Evolutionary conservation across 2,888 invertebrate genomes (phyloP).

Genomic region (Spialia ferax): DNA sequence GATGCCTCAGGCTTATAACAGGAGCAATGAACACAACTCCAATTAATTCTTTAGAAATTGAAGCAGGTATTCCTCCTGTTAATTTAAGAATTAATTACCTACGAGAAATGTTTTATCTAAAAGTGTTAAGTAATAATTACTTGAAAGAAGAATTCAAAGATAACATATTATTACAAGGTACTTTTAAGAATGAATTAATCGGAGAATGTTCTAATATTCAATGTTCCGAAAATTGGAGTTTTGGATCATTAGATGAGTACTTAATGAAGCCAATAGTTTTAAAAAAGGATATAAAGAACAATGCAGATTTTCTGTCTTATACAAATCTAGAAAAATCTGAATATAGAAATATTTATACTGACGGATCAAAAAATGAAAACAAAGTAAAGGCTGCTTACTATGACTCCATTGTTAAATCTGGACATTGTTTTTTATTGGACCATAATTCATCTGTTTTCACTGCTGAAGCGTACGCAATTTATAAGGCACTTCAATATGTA

Average conservation of each 20-base stretch:
- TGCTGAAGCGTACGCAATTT: background rate
- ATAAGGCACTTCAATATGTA: background rate
- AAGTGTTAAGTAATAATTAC: background rate
- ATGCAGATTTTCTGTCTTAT: background rate
- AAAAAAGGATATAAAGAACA: background rate
- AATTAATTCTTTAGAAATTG: slow-evolving; percentile 1
- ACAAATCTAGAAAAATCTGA: background rate
- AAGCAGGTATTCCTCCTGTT: background rate
- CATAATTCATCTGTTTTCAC: background rate
- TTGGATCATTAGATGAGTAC: background rate
- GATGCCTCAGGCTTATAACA: background rate
- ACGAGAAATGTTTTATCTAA: background rate
- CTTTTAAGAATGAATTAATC: slow-evolving; percentile 1
- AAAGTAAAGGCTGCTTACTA: background rate
- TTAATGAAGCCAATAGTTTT: background rate
- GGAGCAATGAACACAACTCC: slow-evolving; percentile 1
- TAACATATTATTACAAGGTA: background rate
- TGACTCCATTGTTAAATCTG: background rate
- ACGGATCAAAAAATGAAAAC: slow-evolving; percentile 1
- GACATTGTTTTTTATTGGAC: background rate
- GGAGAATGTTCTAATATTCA: background rate
- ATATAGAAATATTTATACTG: background rate
- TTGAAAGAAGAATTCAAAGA: background rate
- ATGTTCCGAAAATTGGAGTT: background rate
- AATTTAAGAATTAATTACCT: background rate